Conservation (phyloP, 2,888 invertebrate species). For the Laothoe populi region DNA sequence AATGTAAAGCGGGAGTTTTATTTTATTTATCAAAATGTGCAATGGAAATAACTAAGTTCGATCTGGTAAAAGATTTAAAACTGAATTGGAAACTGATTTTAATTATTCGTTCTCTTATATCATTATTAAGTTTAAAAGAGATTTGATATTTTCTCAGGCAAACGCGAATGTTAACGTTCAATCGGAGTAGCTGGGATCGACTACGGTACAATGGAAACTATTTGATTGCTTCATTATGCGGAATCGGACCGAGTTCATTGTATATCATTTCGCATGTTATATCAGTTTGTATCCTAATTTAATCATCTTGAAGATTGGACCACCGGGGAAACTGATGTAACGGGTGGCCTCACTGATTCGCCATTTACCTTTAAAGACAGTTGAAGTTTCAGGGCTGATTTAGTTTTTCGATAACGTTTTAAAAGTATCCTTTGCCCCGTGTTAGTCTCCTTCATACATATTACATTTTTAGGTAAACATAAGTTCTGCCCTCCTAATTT, state of each 20-base stretch:
- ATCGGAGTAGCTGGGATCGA: conserved; percentile 48
- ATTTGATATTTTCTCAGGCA: conserved; percentile 25
- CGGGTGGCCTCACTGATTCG: conserved; percentile 69
- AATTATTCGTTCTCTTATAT: not conserved
- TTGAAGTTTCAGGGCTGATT: conserved; percentile 57
- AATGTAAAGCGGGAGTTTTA: conserved; percentile 18
- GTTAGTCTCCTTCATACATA: conserved; percentile 13
- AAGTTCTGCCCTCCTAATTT: conserved; percentile 31
- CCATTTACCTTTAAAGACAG: conserved; percentile 70
- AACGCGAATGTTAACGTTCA: conserved; percentile 52
- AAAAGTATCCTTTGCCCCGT: conserved; percentile 15
- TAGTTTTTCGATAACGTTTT: conserved; percentile 47
- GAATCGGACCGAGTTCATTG: conserved; percentile 74
- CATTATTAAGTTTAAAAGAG: not conserved
- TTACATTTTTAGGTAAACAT: conserved; percentile 2
- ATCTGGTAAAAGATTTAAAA: not conserved
- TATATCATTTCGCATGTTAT: conserved; percentile 83
- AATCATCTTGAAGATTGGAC: conserved; percentile 83
- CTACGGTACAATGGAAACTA: conserved; percentile 70
- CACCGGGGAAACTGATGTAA: conserved; percentile 72
- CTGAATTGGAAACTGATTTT: not conserved
- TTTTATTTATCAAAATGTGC: conserved; percentile 9
- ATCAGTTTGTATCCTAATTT: conserved; percentile 81
- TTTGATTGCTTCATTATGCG: conserved; percentile 84
- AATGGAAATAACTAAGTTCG: not conserved